Conservation (phyloP, 2,797 vertebrate species). For the Anguilla marmorata region DNA sequence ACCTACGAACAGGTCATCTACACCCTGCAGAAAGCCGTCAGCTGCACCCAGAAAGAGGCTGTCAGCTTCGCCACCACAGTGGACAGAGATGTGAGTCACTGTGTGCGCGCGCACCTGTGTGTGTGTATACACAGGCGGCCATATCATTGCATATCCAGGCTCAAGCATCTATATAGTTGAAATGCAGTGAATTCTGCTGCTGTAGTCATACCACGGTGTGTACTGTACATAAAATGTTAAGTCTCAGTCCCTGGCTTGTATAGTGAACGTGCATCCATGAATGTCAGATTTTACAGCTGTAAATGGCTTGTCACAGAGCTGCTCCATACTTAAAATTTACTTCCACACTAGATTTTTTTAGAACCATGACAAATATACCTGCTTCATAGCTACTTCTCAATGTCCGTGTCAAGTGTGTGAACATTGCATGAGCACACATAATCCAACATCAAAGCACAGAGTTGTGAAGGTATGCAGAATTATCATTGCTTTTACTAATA, state of each 20-base stretch:
- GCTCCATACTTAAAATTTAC: too few relatives aligned
- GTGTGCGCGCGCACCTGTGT: not conserved
- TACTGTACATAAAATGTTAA: not conserved
- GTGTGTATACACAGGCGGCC: not conserved
- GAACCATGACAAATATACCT: too few relatives aligned
- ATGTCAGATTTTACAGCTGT: too few relatives aligned
- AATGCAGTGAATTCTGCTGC: not conserved
- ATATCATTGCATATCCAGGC: not conserved
- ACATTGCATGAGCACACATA: too few relatives aligned
- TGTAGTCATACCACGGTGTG: not conserved
- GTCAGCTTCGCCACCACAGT: slow-evolving; percentile 95
- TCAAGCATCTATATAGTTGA: not conserved
- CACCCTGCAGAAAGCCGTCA: slow-evolving; percentile 95
- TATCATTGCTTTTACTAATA: too few relatives aligned
- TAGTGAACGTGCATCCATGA: too few relatives aligned
- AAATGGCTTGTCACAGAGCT: too few relatives aligned
- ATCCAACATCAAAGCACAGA: too few relatives aligned
- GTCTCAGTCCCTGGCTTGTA: not conserved
- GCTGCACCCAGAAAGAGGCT: slow-evolving; percentile 93
- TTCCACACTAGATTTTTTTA: too few relatives aligned
- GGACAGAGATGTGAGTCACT: slow-evolving; percentile 88
- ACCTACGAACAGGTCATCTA: slow-evolving; percentile 99
- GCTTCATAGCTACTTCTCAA: too few relatives aligned
- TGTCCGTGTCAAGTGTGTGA: too few relatives aligned
- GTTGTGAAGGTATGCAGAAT: too few relatives aligned